phyloP scores from a whole-genome alignment of 2,797 vertebrate species.

The Dipus sagitta region DNA sequence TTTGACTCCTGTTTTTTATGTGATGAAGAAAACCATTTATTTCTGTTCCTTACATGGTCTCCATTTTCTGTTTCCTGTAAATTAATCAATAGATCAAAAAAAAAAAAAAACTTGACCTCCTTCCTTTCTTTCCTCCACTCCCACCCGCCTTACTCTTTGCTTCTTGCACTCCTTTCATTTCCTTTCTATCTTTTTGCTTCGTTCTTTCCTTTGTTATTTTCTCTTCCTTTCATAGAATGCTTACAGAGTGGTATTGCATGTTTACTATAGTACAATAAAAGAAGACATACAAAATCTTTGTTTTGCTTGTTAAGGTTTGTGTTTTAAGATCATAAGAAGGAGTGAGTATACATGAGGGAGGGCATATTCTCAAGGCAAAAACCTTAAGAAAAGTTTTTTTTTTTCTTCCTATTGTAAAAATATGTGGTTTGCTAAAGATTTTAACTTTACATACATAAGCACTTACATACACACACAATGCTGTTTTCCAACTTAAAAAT shows the following conservation, averaged over 20 bases:
- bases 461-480: too few species aligned
- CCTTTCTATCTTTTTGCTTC: fast-evolving
- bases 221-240: not conserved
- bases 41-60: not conserved
- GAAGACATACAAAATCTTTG: not conserved
- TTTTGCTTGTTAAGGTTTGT: not conserved
- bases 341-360: not conserved
- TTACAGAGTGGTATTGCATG: not conserved
- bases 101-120: not conserved
- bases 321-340: not conserved
- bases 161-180: fast-evolving
- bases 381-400: not conserved
- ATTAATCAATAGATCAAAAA: not conserved
- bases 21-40: not conserved
- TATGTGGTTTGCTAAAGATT: not conserved
- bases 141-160: fast-evolving
- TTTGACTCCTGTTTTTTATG: not conserved
- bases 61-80: not conserved
- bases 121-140: not conserved
- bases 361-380: not conserved
- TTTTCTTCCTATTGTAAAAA: not conserved
- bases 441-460: not conserved
- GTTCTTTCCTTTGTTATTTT: not conserved
- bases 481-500: not conserved
- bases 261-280: not conserved